Evolutionary conservation across 2,113 vertebrate genomes (phyloP).

Genomic region (Gallinago media): DNA sequence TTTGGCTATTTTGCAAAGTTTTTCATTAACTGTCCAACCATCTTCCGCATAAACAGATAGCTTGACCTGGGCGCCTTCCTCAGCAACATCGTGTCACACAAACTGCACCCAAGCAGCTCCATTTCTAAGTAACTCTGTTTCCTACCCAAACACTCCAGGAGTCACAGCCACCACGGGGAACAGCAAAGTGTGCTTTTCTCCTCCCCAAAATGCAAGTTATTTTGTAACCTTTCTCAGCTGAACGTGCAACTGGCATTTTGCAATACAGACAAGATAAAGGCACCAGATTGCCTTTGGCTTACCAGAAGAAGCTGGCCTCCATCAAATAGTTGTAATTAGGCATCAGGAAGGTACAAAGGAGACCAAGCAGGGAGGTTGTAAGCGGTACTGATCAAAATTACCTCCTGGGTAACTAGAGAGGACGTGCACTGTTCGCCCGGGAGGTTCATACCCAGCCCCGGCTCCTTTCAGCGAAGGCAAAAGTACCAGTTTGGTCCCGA

Average conservation of each 20-base stretch:
- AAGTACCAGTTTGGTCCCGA: conserved; percentile 68
- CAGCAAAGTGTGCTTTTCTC: background rate
- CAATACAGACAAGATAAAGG: background rate
- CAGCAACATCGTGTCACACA: background rate
- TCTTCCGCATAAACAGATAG: background rate
- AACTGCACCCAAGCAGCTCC: background rate
- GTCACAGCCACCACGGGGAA: background rate
- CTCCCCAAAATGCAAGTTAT: background rate
- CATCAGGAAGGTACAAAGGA: background rate
- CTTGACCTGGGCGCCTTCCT: background rate
- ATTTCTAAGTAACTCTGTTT: background rate
- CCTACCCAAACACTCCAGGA: background rate
- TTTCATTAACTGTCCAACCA: background rate
- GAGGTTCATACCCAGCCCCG: background rate
- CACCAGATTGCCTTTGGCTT: background rate
- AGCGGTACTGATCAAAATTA: background rate
- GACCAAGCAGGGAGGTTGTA: background rate
- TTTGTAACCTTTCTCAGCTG: background rate
- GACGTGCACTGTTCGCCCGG: background rate
- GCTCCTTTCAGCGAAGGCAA: conserved; percentile 78
- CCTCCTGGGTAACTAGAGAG: background rate
- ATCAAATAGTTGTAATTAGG: background rate
- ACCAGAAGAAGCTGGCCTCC: background rate
- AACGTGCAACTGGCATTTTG: background rate
- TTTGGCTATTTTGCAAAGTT: background rate